These are phyloP conservation scores for Sylvilagus bachmani DNA, from an alignment of 2,113 vertebrate species.

Conservation along the genomic window DNA sequence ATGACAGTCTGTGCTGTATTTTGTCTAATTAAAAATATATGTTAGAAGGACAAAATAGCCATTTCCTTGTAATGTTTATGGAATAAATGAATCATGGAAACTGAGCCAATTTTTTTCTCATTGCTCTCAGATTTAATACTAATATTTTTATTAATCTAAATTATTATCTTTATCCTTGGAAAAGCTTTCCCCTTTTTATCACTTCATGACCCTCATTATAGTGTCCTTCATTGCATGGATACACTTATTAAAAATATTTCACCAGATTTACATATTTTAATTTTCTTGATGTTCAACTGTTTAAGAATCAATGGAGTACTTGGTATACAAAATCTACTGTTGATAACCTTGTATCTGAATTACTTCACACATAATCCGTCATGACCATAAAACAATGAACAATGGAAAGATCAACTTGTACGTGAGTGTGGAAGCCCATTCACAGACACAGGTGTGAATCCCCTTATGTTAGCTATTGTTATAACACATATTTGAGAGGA, in stretches of 20 bases:
- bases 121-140: neutral
- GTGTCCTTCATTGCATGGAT: neutral
- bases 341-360: neutral
- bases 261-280: neutral
- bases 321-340: neutral
- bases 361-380: neutral
- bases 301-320: neutral
- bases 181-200: neutral
- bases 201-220: neutral
- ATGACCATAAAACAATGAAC: neutral
- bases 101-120: neutral
- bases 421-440: neutral
- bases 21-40: neutral
- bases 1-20: neutral
- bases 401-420: neutral
- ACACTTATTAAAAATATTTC: neutral
- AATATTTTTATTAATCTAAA: neutral
- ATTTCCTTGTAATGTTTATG: neutral
- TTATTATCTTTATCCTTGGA: neutral
- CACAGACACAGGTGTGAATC: neutral
- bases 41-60: neutral
- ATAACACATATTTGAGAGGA: too few relatives aligned
- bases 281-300: neutral
- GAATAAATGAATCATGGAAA: neutral
- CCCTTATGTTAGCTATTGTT: too few relatives aligned